A percentile compares a stretch with the other conserved stretches of the same genome.
These are phyloP conservation scores for Rhinatrema bivittatum DNA, from an alignment of 2,797 vertebrate species.

Conservation along the genomic window DNA sequence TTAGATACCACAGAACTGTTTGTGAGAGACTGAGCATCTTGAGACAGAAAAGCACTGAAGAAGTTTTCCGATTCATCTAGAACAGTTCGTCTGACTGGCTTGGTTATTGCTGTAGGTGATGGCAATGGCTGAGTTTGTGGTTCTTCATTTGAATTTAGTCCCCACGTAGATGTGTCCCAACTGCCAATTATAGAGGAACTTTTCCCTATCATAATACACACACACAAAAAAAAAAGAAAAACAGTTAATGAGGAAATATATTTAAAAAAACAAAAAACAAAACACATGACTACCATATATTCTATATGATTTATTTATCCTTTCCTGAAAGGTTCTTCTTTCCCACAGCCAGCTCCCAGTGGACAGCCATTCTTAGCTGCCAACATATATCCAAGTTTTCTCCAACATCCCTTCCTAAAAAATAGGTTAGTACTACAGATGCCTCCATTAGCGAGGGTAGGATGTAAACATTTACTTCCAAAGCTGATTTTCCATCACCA, in stretches of 20 bases:
- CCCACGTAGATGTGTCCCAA: constrained; percentile 91
- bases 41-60: constrained; percentile 89
- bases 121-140: constrained; percentile 49
- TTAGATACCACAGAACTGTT: constrained; percentile 80
- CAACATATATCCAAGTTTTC: too few species aligned
- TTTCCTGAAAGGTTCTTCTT: too few species aligned
- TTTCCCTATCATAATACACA: constrained; percentile 55
- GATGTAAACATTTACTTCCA: too few species aligned
- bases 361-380: too few species aligned
- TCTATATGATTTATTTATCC: too few species aligned
- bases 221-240: not conserved
- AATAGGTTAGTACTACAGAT: too few species aligned
- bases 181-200: constrained; percentile 71
- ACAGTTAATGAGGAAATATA: not conserved
- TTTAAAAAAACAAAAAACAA: too few species aligned
- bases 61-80: constrained; percentile 94
- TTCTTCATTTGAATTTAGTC: constrained; percentile 60
- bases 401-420: too few species aligned
- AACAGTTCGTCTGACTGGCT: constrained; percentile 84
- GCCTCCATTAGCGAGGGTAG: too few species aligned
- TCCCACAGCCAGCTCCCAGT: too few species aligned
- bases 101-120: constrained; percentile 88
- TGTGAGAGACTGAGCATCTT: constrained; percentile 63
- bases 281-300: too few species aligned
- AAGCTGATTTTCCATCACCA: too few species aligned